Conservation (phyloP, 1,140 invertebrate genomes). For the Microvelia longipes region DNA sequence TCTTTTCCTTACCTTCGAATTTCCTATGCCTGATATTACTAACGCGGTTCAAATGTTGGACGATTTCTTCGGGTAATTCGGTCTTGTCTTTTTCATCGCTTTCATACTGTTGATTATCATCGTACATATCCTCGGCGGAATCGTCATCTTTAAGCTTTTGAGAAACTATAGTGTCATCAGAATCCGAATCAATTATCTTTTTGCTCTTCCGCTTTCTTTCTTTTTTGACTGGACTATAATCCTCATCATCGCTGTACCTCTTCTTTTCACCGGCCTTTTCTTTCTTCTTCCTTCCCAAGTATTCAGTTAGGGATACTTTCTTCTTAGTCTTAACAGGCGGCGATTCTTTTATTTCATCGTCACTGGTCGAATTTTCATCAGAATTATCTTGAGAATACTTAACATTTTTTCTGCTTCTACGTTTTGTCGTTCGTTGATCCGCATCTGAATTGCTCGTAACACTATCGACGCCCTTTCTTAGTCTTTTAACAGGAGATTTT, state of each 20-base stretch:
- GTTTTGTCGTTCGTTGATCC: background rate
- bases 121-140: background rate
- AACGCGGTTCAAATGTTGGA: background rate
- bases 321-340: too few relatives aligned
- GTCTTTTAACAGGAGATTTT: background rate
- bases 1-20: background rate
- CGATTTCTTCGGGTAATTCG: background rate
- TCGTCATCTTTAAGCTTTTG: background rate
- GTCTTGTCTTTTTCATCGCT: background rate
- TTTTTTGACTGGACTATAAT: too few relatives aligned
- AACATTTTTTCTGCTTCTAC: background rate
- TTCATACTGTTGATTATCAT: background rate
- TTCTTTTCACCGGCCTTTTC: too few relatives aligned
- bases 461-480: background rate
- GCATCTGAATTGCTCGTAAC: background rate
- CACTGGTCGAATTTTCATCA: background rate
- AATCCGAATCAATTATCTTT: too few relatives aligned
- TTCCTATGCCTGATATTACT: background rate
- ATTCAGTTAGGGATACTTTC: too few relatives aligned
- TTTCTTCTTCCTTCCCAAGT: too few relatives aligned
- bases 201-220: too few relatives aligned
- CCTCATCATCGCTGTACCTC: too few relatives aligned
- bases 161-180: background rate
- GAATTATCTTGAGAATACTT: background rate
- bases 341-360: too few relatives aligned